Percentiles rank a stretch among this genome's conserved stretches.
Evolutionary conservation across 2,888 invertebrate genomes (phyloP).

Genomic region (Allophyes oxyacanthae): DNA sequence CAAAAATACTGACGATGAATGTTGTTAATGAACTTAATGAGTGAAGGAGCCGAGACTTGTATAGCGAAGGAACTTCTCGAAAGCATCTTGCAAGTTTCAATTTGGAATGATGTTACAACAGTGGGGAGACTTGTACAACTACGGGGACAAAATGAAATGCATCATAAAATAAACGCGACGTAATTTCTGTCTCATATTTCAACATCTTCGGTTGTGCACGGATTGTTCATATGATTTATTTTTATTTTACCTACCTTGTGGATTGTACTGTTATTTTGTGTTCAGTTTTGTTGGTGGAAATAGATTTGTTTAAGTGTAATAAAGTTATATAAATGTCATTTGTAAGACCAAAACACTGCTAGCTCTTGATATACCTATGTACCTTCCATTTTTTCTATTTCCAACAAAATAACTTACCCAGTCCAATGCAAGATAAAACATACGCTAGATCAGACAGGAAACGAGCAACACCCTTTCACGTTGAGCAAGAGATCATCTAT

Average conservation of each 20-base stretch:
- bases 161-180: conserved; percentile 71
- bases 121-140: conserved; percentile 63
- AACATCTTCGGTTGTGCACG: conserved; percentile 45
- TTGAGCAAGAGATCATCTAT: conserved; percentile 55
- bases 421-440: conserved; percentile 16
- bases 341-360: conserved; percentile 3
- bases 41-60: conserved; percentile 79
- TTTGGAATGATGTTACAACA: conserved; percentile 76
- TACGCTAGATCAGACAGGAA: conserved; percentile 55
- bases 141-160: conserved; percentile 72
- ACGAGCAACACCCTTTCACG: conserved; percentile 57
- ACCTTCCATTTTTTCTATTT: conserved; percentile 18
- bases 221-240: conserved; percentile 32
- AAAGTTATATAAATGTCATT: conserved; percentile 17
- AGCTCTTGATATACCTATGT: conserved; percentile 1
- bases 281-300: conserved; percentile 16
- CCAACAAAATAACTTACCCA: conserved; percentile 13
- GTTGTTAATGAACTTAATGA: conserved; percentile 87
- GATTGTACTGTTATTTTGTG: conserved; percentile 43
- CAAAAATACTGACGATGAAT: conserved; percentile 84
- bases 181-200: conserved; percentile 58
- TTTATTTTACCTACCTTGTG: conserved; percentile 45
- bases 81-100: conserved; percentile 80
- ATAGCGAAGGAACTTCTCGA: conserved; percentile 73
- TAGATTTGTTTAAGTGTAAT: conserved; percentile 21